phyloP scores from a whole-genome alignment of 2,888 invertebrate species.

The Microplitis manilae region DNA sequence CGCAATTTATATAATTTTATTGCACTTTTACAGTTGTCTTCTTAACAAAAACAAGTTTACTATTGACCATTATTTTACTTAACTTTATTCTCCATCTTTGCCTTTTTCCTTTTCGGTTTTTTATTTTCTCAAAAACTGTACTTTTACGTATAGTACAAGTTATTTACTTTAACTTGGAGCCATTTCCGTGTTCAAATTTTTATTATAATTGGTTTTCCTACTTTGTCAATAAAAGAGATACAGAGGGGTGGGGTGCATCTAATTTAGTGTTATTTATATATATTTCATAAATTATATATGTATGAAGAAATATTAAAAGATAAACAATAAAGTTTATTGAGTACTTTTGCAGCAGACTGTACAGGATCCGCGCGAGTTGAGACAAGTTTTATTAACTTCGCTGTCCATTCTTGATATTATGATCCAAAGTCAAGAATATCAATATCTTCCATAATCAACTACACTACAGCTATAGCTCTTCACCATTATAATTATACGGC shows the following conservation, averaged over 20 bases:
- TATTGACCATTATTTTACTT: background rate
- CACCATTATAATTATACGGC: constrained; percentile 5
- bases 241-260: too few species aligned
- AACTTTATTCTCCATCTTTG: constrained; percentile 28
- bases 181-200: background rate
- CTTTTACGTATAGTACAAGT: background rate
- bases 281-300: background rate
- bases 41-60: background rate
- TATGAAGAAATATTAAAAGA: background rate
- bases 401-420: constrained; percentile 37
- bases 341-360: constrained; percentile 57
- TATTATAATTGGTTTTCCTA: constrained; percentile 10
- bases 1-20: constrained; percentile 15
- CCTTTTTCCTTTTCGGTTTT: too few species aligned
- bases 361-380: constrained; percentile 58
- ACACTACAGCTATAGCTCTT: background rate
- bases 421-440: constrained; percentile 22
- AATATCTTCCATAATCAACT: background rate
- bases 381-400: constrained; percentile 60
- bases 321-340: constrained; percentile 41
- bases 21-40: constrained; percentile 4
- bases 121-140: background rate
- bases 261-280: background rate
- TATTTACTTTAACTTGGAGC: too few species aligned
- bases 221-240: background rate